These are phyloP conservation scores for Aphelocoma californica DNA, from an alignment of 2,797 vertebrate species.

Conservation along the genomic window DNA sequence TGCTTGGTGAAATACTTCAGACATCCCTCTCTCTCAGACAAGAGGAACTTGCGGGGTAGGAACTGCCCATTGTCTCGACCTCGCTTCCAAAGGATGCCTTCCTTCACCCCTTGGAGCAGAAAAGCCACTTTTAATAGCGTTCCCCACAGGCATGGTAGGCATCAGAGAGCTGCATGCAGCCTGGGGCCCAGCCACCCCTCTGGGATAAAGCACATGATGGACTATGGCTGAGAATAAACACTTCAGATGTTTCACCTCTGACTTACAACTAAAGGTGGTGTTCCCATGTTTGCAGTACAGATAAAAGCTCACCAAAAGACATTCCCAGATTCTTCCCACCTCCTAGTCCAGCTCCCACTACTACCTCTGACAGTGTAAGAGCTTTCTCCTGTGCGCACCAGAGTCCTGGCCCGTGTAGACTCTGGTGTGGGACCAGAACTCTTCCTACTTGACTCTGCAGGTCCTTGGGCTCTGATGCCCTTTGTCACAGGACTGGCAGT, in stretches of 20 bases:
- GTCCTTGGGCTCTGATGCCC: background rate
- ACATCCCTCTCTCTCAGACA: slow-evolving; percentile 85
- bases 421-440: background rate
- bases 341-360: background rate
- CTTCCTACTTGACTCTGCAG: background rate
- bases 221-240: background rate
- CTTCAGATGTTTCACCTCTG: background rate
- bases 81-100: slow-evolving; percentile 86
- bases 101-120: slow-evolving; percentile 76
- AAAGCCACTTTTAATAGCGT: background rate
- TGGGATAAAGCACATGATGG: background rate
- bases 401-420: background rate
- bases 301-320: background rate
- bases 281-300: background rate
- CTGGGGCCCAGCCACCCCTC: background rate
- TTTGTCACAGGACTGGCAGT: background rate
- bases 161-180: background rate
- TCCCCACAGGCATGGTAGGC: background rate
- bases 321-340: background rate
- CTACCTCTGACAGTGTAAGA: background rate
- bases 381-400: background rate
- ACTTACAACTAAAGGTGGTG: background rate
- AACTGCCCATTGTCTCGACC: slow-evolving; percentile 90
- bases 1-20: slow-evolving; percentile 88
- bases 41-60: slow-evolving; percentile 83